Percentiles rank a stretch among this genome's conserved stretches.
Conservation (phyloP, 2,797 vertebrate species). For the Argyrosomus regius region DNA sequence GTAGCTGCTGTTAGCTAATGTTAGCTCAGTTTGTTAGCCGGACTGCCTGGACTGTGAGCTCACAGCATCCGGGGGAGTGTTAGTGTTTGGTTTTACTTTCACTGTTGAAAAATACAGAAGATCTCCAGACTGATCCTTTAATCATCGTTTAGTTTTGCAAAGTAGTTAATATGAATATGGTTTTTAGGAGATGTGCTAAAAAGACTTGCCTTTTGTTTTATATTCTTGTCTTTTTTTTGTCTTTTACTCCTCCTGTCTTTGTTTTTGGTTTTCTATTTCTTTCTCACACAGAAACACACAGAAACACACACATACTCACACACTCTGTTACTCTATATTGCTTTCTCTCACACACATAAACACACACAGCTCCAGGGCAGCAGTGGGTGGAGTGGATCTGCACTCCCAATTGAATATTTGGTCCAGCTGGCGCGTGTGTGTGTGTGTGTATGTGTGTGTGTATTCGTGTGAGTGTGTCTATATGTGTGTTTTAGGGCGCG, state of each 20-base stretch:
- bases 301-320: slow-evolving; percentile 25
- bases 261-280: neutral
- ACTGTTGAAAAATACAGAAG: neutral
- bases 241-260: neutral
- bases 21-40: too few species aligned
- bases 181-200: neutral
- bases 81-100: too few species aligned
- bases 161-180: neutral
- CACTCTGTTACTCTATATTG: slow-evolving; percentile 27
- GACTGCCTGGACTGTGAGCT: too few species aligned
- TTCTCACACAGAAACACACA: neutral
- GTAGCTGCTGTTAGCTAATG: too few species aligned
- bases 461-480: slow-evolving; percentile 27
- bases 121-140: neutral
- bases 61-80: too few species aligned
- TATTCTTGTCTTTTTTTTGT: neutral
- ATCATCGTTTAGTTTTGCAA: neutral
- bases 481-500: slow-evolving; percentile 66
- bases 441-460: slow-evolving; percentile 21
- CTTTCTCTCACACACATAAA: slow-evolving; percentile 40
- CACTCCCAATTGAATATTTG: slow-evolving; percentile 74
- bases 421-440: slow-evolving; percentile 70
- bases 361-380: slow-evolving; percentile 73
- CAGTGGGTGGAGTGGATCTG: slow-evolving; percentile 68
- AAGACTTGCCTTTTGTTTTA: neutral